These are phyloP conservation scores for Pteronotus mesoamericanus DNA, from an alignment of 2,797 vertebrate genomes.

Conservation along the genomic window DNA sequence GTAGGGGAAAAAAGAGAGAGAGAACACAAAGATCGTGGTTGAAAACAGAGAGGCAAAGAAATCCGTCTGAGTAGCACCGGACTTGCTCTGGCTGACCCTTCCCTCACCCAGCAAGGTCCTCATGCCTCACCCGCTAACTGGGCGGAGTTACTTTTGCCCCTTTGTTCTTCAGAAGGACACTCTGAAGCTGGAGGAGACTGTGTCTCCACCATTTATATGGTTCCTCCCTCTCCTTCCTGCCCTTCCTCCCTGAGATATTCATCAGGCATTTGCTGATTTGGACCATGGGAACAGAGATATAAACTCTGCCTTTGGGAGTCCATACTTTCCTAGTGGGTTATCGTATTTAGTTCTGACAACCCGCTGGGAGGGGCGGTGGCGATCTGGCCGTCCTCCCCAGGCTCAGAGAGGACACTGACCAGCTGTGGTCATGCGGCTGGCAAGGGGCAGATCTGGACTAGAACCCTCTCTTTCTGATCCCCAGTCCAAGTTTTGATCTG, in stretches of 20 bases:
- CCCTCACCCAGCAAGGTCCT: no score
- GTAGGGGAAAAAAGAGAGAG: background rate
- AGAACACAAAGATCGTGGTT: background rate
- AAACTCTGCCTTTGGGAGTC: no score
- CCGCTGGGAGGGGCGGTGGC: background rate
- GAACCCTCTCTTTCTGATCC: background rate
- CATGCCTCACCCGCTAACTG: background rate
- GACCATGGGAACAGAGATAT: background rate
- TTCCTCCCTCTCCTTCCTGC: background rate
- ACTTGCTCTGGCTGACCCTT: accelerated
- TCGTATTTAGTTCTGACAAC: background rate
- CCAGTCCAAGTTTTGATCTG: background rate
- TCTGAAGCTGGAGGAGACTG: background rate
- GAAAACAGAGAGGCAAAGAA: background rate
- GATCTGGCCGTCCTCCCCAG: background rate
- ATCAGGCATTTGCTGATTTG: background rate
- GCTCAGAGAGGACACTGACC: background rate
- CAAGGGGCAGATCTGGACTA: background rate
- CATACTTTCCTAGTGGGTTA: accelerated
- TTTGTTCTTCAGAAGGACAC: background rate
- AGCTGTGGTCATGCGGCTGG: background rate
- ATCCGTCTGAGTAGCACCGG: accelerated
- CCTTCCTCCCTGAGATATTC: background rate
- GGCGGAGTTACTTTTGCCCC: background rate
- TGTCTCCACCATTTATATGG: accelerated